phyloP scores from a whole-genome alignment of 1,140 invertebrate genomes.

The Nomia melanderi region DNA sequence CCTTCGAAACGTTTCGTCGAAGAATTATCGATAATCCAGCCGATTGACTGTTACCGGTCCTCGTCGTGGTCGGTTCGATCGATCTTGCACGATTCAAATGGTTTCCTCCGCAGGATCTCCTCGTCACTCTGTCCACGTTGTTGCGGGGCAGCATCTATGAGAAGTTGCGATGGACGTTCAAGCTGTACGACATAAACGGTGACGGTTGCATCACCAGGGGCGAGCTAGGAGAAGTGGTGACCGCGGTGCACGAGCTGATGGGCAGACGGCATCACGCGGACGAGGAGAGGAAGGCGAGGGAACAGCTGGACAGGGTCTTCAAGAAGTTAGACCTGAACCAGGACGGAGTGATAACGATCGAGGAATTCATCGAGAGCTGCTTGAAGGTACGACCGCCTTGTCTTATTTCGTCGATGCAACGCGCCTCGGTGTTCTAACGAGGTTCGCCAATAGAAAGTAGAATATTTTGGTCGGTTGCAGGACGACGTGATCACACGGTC shows the following conservation, averaged over 20 bases:
- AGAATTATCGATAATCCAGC: no score
- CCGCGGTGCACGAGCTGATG: conserved; percentile 95
- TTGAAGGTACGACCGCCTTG: conserved; percentile 84
- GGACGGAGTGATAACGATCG: conserved; percentile 96
- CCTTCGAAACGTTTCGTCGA: no score
- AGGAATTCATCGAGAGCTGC: conserved; percentile 98
- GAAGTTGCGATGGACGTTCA: conserved; percentile 95
- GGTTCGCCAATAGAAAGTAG: no score
- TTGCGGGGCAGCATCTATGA: conserved; percentile 95
- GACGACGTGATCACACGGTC: conserved; percentile 91
- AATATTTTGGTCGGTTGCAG: conserved; percentile 65
- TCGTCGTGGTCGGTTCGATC: no score
- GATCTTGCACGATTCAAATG: no score
- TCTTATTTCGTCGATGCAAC: no score
- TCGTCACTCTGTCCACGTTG: conserved; percentile 94
- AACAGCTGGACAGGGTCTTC: conserved; percentile 92
- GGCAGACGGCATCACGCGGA: conserved; percentile 87
- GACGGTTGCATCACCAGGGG: conserved; percentile 95
- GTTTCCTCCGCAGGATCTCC: conserved; percentile 88
- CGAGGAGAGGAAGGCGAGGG: conserved; percentile 89
- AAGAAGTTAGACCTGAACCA: conserved; percentile 96
- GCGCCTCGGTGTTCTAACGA: neutral
- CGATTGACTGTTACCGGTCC: no score
- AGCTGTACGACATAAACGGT: conserved; percentile 96
- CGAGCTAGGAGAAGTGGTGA: conserved; percentile 94